Evolutionary conservation across 2,888 invertebrate species (phyloP).

Genomic region (Unio delphinus): DNA sequence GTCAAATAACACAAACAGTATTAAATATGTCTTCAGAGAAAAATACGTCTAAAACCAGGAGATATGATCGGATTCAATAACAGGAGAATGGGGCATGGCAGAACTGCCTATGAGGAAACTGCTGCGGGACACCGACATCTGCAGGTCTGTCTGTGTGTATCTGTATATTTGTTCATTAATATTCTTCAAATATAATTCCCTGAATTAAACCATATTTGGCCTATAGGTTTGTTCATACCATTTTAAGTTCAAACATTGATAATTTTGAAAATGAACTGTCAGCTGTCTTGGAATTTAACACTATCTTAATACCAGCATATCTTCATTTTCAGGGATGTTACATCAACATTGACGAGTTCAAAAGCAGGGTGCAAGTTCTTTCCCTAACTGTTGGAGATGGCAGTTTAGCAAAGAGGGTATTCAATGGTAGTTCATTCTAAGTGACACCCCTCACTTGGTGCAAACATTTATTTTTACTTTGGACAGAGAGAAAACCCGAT

Average conservation of each 20-base stretch:
- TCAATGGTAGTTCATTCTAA: no score
- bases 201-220: no score
- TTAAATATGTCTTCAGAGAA: conserved; percentile 29
- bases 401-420: no score
- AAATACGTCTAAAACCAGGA: conserved; percentile 50
- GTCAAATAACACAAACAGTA: no score
- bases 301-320: neutral
- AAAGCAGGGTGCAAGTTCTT: conserved; percentile 49
- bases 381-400: conserved; percentile 3
- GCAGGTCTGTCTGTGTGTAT: conserved; percentile 34
- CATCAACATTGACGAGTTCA: conserved; percentile 66
- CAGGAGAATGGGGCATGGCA: conserved; percentile 61
- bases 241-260: no score
- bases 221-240: no score
- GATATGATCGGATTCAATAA: conserved; percentile 65
- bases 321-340: conserved; percentile 59
- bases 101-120: conserved; percentile 50
- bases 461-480: no score
- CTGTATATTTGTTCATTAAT: no score
- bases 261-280: no score
- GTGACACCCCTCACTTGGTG: no score
- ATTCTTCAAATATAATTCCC: no score
- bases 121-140: conserved; percentile 58
- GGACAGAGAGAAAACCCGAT: no score
- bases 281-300: neutral